Percentiles rank a stretch among this genome's conserved stretches.
Conservation (phyloP, 2,888 invertebrate species). For the Cerceris ruficornis region DNA sequence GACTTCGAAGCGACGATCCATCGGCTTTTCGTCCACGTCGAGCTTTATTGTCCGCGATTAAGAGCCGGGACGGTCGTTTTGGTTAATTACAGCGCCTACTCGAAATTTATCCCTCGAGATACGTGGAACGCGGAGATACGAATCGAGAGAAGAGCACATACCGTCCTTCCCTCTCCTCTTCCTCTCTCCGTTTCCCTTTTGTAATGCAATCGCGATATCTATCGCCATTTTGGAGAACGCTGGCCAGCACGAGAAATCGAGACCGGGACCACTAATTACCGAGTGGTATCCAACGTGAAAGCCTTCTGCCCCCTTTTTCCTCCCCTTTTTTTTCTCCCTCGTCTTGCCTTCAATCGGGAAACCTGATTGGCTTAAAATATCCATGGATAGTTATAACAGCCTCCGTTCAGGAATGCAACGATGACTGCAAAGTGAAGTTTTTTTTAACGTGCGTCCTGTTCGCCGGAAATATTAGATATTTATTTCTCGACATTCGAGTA, state of each 20-base stretch:
- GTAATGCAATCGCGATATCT: background rate
- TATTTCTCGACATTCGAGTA: background rate
- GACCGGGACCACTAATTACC: slow-evolving; percentile 15
- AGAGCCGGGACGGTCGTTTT: slow-evolving; percentile 55
- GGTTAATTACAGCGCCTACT: slow-evolving; percentile 61
- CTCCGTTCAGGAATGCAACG: no score
- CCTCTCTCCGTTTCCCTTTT: background rate
- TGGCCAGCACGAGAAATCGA: background rate
- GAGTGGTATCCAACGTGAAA: background rate
- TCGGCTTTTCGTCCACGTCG: background rate
- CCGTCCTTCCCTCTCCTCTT: background rate
- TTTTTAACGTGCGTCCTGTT: no score
- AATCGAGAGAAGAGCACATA: background rate
- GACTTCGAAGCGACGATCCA: background rate
- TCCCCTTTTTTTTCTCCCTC: no score
- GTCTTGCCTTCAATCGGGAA: no score
- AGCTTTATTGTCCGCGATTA: slow-evolving; percentile 46
- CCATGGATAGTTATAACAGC: no score
- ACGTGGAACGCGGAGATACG: slow-evolving; percentile 8
- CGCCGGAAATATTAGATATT: no score
- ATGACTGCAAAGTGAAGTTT: no score
- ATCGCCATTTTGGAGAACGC: background rate
- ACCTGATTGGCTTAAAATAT: no score
- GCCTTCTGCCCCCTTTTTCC: background rate
- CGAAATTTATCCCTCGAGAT: background rate